Conservation (phyloP, 2,888 invertebrate genomes). For the Ectobius pallidus region DNA sequence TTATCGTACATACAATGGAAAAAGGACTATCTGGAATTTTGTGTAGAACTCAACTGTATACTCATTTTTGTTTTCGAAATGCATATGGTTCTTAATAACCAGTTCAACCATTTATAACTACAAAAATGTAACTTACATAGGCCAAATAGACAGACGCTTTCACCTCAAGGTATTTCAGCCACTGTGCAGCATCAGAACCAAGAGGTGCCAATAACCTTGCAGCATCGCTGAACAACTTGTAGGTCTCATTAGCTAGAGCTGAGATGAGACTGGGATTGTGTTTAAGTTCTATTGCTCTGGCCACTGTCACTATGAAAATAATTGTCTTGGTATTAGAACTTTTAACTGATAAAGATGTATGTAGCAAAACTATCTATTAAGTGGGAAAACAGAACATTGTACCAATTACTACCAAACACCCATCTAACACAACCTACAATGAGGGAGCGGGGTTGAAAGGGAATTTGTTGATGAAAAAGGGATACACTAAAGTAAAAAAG, state of each 20-base stretch:
- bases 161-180: constrained; percentile 65
- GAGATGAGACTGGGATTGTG: constrained; percentile 64
- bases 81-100: too few relatives aligned
- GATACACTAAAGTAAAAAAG: too few relatives aligned
- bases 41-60: too few relatives aligned
- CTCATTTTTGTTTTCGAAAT: too few relatives aligned
- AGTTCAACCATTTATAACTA: too few relatives aligned
- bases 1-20: too few relatives aligned
- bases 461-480: too few relatives aligned
- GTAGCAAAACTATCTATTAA: neutral
- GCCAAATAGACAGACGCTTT: constrained; percentile 65
- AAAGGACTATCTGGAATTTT: too few relatives aligned
- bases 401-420: neutral
- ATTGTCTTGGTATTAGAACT: neutral
- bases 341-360: neutral
- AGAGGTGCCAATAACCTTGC: constrained; percentile 59
- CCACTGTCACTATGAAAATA: constrained; percentile 61
- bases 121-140: constrained; percentile 64
- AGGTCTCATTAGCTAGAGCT: constrained; percentile 65
- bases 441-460: too few relatives aligned
- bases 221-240: constrained; percentile 62
- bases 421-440: too few relatives aligned
- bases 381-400: too few relatives aligned
- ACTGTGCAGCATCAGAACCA: constrained; percentile 59
- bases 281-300: constrained; percentile 67